Evolutionary conservation across 30 jellyfish, hydroid and myxozoan genomes (phyloP), one percentile per base, ranked within the genome.

Genomic region (Chrysaora quinquecirrha): DNA sequence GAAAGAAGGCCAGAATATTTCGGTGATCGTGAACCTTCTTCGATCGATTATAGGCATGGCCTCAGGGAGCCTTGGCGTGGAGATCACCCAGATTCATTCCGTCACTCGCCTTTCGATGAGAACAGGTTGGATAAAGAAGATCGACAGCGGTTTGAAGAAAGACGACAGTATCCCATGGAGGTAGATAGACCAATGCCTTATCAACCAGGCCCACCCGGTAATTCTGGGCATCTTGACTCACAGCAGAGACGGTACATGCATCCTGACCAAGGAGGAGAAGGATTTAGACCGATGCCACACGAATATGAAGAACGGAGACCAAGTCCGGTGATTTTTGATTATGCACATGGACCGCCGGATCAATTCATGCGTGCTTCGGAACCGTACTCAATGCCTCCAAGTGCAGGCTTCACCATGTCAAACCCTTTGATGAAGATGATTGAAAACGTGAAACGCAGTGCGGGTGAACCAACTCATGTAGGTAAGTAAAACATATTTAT

Each of bases 351-450:
- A 27, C 18, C 22, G n/a, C 22, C 19, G 75, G 38, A 3, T 32
- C 75, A 22, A 34, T 29, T 29, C 29, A 27, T 11, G 1, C 54
- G 25, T 38, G 24, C 30, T 22, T 34, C 58, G 23, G 49, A 29
- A 29, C 61, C 22, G 54, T 19, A 0, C 1, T n/a, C 32, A 24
- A 22, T 2, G 49, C 9, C 49, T 27, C 75, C 75, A n/a, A 24
- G 49, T 63, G n/a, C 75, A 4, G 75, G 49, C 20, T 63, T 63
- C 48, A 2, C 47, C 56, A 11, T 48, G 0, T 33, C 32, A 67
- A 70, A 43, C 18, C 67, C 82, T n/a, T 22, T 70, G 65, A 34
- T 70, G 82, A 43, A 70, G n/a, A 70, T 70, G 82, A 19, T 70
- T 35, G 46, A 70, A 70, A 70, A 24, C 24, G 56, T 70, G 25